Percentiles rank a stretch among this genome's conserved stretches.
Conservation (phyloP, 23 tunicate genomes). For the Trididemnum clinides region DNA sequence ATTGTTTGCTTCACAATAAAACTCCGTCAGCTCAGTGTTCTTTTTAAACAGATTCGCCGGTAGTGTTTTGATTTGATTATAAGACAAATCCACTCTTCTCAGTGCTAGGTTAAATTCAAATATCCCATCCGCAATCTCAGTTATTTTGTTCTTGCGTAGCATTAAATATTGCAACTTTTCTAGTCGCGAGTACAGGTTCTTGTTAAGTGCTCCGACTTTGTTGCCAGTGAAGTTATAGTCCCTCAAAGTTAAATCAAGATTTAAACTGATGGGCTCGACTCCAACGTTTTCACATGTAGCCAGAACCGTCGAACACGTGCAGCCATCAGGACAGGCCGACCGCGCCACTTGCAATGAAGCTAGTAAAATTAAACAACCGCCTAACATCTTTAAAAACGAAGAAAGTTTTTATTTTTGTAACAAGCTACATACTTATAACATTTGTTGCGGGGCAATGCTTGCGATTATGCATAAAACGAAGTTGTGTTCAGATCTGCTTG, state of each 20-base stretch:
- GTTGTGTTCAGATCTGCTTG: too few relatives aligned
- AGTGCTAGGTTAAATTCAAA: conserved; percentile 7
- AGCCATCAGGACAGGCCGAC: conserved; percentile 1
- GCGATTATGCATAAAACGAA: too few relatives aligned
- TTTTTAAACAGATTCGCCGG: conserved; percentile 1
- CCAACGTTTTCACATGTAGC: background rate
- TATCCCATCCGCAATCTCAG: background rate
- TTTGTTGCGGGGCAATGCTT: too few relatives aligned
- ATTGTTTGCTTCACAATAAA: conserved; percentile 19
- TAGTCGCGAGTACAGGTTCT: background rate
- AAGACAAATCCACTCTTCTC: background rate
- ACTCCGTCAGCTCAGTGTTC: background rate
- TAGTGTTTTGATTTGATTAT: background rate
- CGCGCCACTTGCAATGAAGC: background rate
- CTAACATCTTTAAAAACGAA: background rate
- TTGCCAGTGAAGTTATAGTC: conserved; percentile 6
- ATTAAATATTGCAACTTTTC: background rate
- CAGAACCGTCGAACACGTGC: background rate
- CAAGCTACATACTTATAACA: too few relatives aligned
- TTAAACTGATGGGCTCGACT: background rate
- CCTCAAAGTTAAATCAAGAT: background rate
- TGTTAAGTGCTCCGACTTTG: background rate
- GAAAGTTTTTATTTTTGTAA: too few relatives aligned
- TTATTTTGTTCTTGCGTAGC: conserved; percentile 1
- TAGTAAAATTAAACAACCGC: background rate